Evolutionary conservation across 2,888 invertebrate species (phyloP), one percentile per base, ranked within the genome.

Genomic region (Pterostichus madidus): DNA sequence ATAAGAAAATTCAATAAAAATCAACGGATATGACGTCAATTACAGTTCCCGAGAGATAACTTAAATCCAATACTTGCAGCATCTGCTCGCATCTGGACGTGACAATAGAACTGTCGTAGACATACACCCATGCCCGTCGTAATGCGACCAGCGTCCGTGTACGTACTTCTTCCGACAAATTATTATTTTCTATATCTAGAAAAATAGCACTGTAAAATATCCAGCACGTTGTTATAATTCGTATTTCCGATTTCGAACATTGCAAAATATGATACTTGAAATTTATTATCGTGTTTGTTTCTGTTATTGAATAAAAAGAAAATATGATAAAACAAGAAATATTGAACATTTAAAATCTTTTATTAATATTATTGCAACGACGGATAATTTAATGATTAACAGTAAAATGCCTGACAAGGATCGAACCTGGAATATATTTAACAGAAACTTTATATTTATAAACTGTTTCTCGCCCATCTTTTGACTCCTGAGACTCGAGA

Each of bases 51-150:
- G 0, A 49, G 49, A 49, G 49, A 49, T 49, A 49, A 49, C 49
- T 49, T 49, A 49, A 49, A 13, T n/a, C 49, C 49, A 49, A 49
- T 49, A 49, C 49, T 49, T 49, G 49, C 49, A 49, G 49, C 49
- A 49, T 49, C 49, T 49, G 49, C 49, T 49, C 11, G 49, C 49
- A 39, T 49, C 49, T 49, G 49, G 49, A 49, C 49, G 49, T 49
- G 49, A 49, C 49, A 49, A 49, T 49, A 5, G n/a, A 49, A 49
- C n/a, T 49, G 49, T 49, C 49, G 5, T 13, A 5, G 49, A 49
- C 49, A 49, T 49, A 13, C 49, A 5, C 7, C 44, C 8, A 44
- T 44, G 24, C 2, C 39, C 39, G 1, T 8, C 49, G 49, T n/a
- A 49, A n/a, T n/a, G 13, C 49, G 11, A 49, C 49, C 49, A 49